phyloP scores from a whole-genome alignment of 2,113 vertebrate genomes.

The Leptosomus discolor region DNA sequence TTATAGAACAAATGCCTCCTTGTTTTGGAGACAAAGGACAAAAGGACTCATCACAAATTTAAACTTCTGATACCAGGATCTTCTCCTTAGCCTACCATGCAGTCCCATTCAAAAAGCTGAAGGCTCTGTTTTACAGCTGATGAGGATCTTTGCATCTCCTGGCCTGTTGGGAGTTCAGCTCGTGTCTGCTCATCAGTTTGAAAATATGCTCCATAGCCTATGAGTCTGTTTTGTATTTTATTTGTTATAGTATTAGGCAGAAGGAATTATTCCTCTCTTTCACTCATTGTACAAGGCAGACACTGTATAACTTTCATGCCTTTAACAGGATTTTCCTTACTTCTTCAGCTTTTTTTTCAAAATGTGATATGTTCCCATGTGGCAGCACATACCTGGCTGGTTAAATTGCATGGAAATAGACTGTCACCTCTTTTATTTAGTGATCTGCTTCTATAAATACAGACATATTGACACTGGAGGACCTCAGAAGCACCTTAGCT shows the following conservation, averaged over 20 bases:
- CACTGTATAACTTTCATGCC: neutral
- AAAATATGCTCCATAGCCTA: neutral
- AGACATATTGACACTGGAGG: neutral
- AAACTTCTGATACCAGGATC: neutral
- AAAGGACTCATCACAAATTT: neutral
- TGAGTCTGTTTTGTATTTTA: neutral
- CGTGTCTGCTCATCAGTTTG: neutral
- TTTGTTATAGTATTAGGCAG: neutral
- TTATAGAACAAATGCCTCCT: neutral
- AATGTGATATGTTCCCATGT: neutral
- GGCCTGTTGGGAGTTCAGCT: neutral
- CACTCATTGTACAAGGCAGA: neutral
- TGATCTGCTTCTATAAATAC: neutral
- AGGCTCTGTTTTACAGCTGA: neutral
- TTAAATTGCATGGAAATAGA: neutral
- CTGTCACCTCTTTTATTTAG: neutral
- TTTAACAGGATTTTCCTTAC: neutral
- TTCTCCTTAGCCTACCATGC: neutral
- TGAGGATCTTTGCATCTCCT: neutral
- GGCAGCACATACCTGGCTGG: neutral
- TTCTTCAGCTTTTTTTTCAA: neutral
- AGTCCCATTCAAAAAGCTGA: neutral
- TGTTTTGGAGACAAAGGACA: neutral
- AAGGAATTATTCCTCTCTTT: neutral
- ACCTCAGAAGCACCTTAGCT: neutral